Base-by-base conservation (phyloP, 2,888 invertebrate genomes). In the Cryptocheilus praepositus region DNA sequence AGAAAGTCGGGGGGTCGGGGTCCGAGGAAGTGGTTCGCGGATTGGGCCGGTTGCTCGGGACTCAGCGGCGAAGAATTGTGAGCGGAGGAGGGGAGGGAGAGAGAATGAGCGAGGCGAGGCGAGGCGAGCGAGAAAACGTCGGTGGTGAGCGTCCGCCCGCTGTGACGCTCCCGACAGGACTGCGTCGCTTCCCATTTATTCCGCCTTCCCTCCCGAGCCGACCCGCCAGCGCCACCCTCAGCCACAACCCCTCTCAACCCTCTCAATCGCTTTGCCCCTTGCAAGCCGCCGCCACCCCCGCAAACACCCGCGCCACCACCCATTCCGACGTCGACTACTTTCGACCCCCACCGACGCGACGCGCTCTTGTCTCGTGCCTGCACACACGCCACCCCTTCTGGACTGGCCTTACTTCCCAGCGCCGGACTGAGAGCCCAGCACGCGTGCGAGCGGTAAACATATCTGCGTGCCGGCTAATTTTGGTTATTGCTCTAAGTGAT, bases 121-220 rank as follows among this genome's bases (percentile, higher is more conserved):
- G 72, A 74, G 70, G 71, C 79, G 79, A 73, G 74, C 76, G 76
- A 79, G 79, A 76, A 89, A 82, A 81, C 85, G 87, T 79, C 77
- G 79, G 76, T 80, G 77, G 75, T 80, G 81, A 85, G 82, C 86
- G 85, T 85, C 89, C 85, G 86, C 83, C 83, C 85, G 83, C 83
- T 83, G 81, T 83, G 86, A 84, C 88, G 88, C 85, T 87, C 85
- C 87, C 85, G 85, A 86, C 86, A 87, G 87, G 86, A 89, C 88
- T 89, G 88, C 85, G 82, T 84, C 84, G 81, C 79, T 81, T 77
- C 80, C 82, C 80, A 79, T 83, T 83, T 81, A 81, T 80, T 74
- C 76, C 80, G 72, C 71, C 69, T 58, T 49, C 43, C 68, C 36
- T 11, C 68, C 36, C 36, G 36, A 36, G 36, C 11, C 36, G 1